phyloP scores from a whole-genome alignment of 2,888 invertebrate species.

The Drosophila falleni region DNA sequence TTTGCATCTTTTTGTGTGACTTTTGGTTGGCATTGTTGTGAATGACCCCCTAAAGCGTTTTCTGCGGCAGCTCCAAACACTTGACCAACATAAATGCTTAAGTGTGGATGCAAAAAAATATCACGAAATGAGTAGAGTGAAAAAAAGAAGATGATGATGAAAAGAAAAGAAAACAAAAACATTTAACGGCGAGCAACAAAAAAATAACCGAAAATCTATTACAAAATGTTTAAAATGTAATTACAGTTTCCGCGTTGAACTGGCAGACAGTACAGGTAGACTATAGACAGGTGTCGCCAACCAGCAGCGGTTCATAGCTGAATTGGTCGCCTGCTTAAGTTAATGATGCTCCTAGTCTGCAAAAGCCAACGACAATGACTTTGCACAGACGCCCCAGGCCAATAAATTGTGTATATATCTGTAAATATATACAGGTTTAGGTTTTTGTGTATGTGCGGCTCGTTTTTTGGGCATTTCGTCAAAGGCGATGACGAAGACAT shows the following conservation, averaged over 20 bases:
- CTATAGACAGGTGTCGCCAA: conserved; percentile 49
- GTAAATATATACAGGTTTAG: neutral
- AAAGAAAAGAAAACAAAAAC: conserved; percentile 41
- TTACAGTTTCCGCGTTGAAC: conserved; percentile 75
- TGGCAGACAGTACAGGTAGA: conserved; percentile 12
- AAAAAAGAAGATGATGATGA: conserved; percentile 17
- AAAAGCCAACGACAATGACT: conserved; percentile 49
- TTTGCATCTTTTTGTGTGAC: conserved; percentile 51
- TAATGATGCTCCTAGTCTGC: conserved; percentile 42
- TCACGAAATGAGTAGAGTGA: conserved; percentile 55
- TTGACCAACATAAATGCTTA: conserved; percentile 77
- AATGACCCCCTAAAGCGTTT: conserved; percentile 60
- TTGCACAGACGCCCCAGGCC: conserved; percentile 33
- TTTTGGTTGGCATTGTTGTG: conserved; percentile 40
- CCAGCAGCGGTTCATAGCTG: conserved; percentile 26
- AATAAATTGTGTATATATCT: conserved; percentile 34
- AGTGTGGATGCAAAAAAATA: conserved; percentile 47
- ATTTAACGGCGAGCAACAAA: conserved; percentile 47
- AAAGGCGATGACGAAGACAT: conserved; percentile 57
- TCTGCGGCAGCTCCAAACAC: conserved; percentile 51
- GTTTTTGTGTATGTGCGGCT: conserved; percentile 4
- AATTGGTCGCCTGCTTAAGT: conserved; percentile 29
- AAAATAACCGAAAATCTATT: conserved; percentile 65
- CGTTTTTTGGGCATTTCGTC: conserved; percentile 51
- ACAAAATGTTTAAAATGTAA: conserved; percentile 74